A percentile compares a stretch with the other conserved stretches of the same genome.
These are phyloP conservation scores for Lethrus apterus DNA, from an alignment of 1,140 invertebrate genomes.

Conservation along the genomic window DNA sequence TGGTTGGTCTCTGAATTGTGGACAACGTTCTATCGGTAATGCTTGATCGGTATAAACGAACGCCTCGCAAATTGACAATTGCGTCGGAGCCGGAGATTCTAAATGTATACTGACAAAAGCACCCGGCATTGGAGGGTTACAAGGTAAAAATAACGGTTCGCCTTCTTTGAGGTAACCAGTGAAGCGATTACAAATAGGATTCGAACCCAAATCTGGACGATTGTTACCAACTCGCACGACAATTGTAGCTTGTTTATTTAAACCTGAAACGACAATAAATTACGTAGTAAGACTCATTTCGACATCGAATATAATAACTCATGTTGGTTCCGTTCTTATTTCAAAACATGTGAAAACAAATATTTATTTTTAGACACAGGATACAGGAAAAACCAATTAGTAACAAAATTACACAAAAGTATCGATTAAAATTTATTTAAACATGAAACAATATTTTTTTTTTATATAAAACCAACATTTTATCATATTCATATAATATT, in stretches of 20 bases:
- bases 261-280: slow-evolving; percentile 40
- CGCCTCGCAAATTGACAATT: slow-evolving; percentile 88
- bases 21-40: slow-evolving; percentile 84
- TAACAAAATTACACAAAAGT: too few species aligned
- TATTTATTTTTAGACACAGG: too few species aligned
- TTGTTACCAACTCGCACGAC: slow-evolving; percentile 90
- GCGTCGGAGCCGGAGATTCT: slow-evolving; percentile 60
- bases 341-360: too few species aligned
- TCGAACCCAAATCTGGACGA: slow-evolving; percentile 85
- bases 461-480: too few species aligned
- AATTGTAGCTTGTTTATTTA: slow-evolving; percentile 72
- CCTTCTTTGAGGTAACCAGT: slow-evolving; percentile 81
- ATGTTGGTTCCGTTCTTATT: too few species aligned
- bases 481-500: too few species aligned
- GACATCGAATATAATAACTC: background rate
- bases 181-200: slow-evolving; percentile 88
- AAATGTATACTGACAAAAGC: slow-evolving; percentile 84
- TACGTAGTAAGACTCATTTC: background rate
- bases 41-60: slow-evolving; percentile 95
- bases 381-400: too few species aligned
- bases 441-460: too few species aligned
- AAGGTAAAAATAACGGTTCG: slow-evolving; percentile 87
- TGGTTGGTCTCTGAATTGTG: slow-evolving; percentile 82
- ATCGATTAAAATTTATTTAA: too few species aligned
- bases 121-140: slow-evolving; percentile 91